Evolutionary conservation across 2,113 vertebrate genomes (phyloP).

Genomic region (Solea solea): DNA sequence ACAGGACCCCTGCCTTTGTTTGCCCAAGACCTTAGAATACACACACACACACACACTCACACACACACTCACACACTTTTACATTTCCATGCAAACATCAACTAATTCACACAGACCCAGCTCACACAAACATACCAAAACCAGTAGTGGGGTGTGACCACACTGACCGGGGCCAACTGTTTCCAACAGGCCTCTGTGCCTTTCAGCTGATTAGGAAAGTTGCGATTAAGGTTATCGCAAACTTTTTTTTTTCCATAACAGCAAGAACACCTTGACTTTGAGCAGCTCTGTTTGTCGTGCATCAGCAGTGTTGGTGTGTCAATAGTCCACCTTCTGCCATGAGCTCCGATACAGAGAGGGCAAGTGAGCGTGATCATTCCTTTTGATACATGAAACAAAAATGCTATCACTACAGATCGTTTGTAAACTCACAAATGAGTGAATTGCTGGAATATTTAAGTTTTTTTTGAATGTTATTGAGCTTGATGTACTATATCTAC

Average conservation of each 20-base stretch:
- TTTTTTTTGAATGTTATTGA: no score
- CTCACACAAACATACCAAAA: conserved; percentile 59
- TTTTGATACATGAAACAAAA: no score
- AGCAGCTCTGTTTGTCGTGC: conserved; percentile 66
- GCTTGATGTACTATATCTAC: no score
- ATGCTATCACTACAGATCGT: no score
- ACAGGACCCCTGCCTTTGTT: conserved; percentile 70
- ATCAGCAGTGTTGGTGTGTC: conserved; percentile 51
- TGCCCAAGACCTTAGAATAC: conserved; percentile 46
- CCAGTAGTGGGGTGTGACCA: conserved; percentile 46
- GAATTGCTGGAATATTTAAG: no score
- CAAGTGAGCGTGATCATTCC: neutral
- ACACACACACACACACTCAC: conserved; percentile 22
- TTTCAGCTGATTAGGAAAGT: conserved; percentile 62
- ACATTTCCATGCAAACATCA: conserved; percentile 32
- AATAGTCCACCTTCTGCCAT: conserved; percentile 39
- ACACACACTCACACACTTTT: conserved; percentile 1
- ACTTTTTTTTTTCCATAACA: conserved; percentile 70
- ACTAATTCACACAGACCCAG: conserved; percentile 11
- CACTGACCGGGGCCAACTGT: conserved; percentile 36
- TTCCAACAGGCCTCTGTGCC: conserved; percentile 51
- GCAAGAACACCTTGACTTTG: conserved; percentile 76
- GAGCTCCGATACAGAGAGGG: conserved; percentile 1
- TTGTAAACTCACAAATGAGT: no score
- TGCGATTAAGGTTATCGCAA: conserved; percentile 71